Conservation (phyloP, 2,888 invertebrate genomes). For the Campopleginae sp. region DNA sequence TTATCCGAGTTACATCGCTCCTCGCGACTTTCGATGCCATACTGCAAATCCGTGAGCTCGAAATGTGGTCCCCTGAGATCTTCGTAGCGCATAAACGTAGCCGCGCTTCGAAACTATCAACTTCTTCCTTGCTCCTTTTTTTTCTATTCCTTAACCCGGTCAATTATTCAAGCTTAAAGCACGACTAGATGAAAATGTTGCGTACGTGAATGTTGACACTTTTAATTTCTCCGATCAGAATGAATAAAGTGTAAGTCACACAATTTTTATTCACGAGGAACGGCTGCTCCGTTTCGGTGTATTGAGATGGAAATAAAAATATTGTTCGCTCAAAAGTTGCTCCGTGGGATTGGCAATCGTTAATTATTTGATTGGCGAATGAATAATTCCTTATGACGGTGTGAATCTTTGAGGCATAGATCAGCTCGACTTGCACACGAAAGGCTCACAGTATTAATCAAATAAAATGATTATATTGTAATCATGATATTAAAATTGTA, state of each 20-base stretch:
- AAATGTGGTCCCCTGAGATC: constrained; percentile 15
- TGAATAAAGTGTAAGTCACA: neutral
- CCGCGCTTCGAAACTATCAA: constrained; percentile 14
- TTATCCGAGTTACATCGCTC: constrained; percentile 72
- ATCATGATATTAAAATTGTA: neutral
- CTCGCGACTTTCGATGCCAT: constrained; percentile 68
- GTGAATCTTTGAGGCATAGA: neutral
- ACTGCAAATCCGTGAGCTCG: constrained; percentile 42
- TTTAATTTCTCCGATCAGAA: neutral
- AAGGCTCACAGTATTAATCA: neutral
- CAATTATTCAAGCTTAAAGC: neutral
- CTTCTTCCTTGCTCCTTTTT: neutral
- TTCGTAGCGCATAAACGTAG: neutral
- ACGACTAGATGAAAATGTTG: neutral
- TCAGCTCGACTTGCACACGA: neutral
- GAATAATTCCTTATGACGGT: neutral
- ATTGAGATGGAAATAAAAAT: neutral
- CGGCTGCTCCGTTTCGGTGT: neutral
- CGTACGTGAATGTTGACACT: neutral
- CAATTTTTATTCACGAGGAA: neutral
- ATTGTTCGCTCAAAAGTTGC: neutral
- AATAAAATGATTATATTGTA: neutral
- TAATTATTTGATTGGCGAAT: neutral
- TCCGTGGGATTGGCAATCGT: neutral
- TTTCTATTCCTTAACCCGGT: neutral